Conservation (phyloP, 2,797 vertebrate genomes). For the Garrulus glandarius region DNA sequence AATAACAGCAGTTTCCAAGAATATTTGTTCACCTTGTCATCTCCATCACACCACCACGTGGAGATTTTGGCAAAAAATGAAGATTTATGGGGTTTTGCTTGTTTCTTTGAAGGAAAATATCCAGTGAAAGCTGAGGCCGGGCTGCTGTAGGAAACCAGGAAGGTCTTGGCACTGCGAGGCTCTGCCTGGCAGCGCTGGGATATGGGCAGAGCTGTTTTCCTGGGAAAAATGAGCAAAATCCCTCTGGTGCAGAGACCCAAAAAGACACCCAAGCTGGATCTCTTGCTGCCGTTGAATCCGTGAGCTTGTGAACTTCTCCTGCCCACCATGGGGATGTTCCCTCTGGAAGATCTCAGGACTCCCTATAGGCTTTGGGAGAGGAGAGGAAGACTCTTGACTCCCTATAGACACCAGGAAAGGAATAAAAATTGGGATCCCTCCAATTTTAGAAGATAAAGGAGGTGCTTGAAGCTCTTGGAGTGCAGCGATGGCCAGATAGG, state of each 20-base stretch:
- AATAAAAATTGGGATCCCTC: background rate
- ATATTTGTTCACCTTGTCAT: background rate
- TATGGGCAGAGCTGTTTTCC: background rate
- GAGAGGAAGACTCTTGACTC: background rate
- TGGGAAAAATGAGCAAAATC: background rate
- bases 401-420: background rate
- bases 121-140: background rate
- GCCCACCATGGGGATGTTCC: background rate
- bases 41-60: background rate
- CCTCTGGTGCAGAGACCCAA: background rate
- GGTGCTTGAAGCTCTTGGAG: background rate
- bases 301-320: background rate
- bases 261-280: background rate
- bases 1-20: background rate
- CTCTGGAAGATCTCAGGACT: background rate
- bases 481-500: rapidly evolving
- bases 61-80: background rate
- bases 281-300: background rate
- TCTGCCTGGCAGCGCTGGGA: background rate
- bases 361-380: background rate
- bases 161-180: background rate
- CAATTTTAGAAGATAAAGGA: background rate
- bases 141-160: background rate
- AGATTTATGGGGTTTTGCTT: background rate
- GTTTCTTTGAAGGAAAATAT: background rate